Conservation (phyloP, 1,140 invertebrate genomes). For the Leucophenga varia region DNA sequence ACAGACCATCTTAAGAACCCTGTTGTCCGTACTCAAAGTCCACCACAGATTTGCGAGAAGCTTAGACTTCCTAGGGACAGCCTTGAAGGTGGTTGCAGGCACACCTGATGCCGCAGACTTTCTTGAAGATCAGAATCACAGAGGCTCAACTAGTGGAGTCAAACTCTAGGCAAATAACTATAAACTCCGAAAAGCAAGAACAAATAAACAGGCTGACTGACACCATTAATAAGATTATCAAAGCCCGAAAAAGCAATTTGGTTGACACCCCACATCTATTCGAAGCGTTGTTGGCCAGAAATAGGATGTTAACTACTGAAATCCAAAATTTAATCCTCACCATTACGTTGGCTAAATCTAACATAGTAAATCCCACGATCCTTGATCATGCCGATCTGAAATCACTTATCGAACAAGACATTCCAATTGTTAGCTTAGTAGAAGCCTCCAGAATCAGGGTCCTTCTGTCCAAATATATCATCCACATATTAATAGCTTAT, state of each 20-base stretch:
- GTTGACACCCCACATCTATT: background rate
- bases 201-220: no score
- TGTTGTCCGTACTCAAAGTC: background rate
- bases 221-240: no score
- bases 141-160: conserved; percentile 3
- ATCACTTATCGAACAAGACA: conserved; percentile 7
- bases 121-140: no score
- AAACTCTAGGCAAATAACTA: no score
- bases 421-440: conserved; percentile 6
- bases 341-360: conserved; percentile 9
- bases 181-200: no score
- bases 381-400: conserved; percentile 6
- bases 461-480: conserved; percentile 8
- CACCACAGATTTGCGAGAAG: conserved; percentile 5
- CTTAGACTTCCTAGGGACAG: background rate
- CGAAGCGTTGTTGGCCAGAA: background rate
- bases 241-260: background rate
- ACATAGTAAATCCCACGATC: conserved; percentile 14
- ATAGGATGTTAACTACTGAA: conserved; percentile 3
- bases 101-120: no score
- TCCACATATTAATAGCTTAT: conserved; percentile 16
- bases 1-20: background rate
- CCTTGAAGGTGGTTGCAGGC: conserved; percentile 3
- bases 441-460: conserved; percentile 14
- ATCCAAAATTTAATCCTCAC: conserved; percentile 2